A percentile compares a stretch with the other conserved stretches of the same genome.
These are phyloP conservation scores for Pholis gunnellus DNA, from an alignment of 2,113 vertebrate genomes.

Conservation along the genomic window DNA sequence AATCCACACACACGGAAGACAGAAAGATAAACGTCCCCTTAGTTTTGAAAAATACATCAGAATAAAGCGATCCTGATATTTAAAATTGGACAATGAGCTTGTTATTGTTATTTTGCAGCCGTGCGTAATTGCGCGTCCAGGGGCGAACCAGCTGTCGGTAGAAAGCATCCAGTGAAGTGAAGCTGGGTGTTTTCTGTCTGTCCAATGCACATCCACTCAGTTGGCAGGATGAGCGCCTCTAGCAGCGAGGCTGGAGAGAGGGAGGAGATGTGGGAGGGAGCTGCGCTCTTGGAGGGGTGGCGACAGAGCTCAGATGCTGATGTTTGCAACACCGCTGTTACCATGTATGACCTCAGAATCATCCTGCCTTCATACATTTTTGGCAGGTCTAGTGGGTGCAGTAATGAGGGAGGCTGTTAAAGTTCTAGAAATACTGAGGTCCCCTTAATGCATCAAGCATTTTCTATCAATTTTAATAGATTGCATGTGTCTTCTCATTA, in stretches of 20 bases:
- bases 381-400: background rate
- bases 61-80: background rate
- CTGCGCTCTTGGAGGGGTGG: slow-evolving; percentile 16
- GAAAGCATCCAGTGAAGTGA: background rate
- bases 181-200: too few relatives aligned
- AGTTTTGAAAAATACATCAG: background rate
- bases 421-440: background rate
- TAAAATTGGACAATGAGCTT: background rate
- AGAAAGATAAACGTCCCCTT: background rate
- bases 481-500: background rate
- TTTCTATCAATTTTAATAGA: background rate
- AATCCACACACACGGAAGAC: background rate
- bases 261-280: slow-evolving; percentile 6
- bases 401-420: too few relatives aligned
- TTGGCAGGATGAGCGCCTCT: background rate
- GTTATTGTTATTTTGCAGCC: background rate
- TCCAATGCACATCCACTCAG: background rate
- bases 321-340: background rate
- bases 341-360: background rate
- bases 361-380: background rate
- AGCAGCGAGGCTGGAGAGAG: background rate
- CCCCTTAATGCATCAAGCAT: background rate
- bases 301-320: background rate
- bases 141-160: background rate
- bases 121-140: slow-evolving; percentile 13